These are phyloP conservation scores for Odontophorus gujanensis DNA, from an alignment of 2,113 vertebrate species.

Conservation along the genomic window DNA sequence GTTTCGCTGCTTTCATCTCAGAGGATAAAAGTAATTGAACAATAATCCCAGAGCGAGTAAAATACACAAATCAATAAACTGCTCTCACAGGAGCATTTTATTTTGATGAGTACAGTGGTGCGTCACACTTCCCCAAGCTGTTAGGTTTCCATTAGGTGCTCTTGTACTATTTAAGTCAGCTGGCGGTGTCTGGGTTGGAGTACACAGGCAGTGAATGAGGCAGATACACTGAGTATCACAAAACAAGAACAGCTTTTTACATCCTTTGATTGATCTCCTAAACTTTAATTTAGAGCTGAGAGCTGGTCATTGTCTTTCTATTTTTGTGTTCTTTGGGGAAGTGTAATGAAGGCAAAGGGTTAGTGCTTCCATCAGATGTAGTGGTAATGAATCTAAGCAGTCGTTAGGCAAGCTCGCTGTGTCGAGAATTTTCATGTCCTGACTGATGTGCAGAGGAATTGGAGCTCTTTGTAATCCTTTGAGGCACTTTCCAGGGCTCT, in stretches of 20 bases:
- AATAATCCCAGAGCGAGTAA: constrained; percentile 63
- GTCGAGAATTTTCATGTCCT: accelerated
- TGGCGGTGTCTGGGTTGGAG: neutral
- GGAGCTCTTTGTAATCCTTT: neutral
- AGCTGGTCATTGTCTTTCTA: neutral
- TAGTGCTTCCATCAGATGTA: accelerated
- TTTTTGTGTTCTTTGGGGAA: neutral
- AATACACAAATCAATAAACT: constrained; percentile 71
- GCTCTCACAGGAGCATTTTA: constrained; percentile 49
- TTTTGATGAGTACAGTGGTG: neutral
- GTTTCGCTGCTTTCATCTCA: constrained; percentile 54
- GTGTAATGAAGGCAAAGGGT: neutral
- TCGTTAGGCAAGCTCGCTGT: neutral
- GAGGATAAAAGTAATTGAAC: constrained; percentile 70
- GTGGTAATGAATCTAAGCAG: neutral
- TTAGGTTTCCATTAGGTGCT: neutral
- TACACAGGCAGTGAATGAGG: neutral
- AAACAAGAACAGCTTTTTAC: neutral
- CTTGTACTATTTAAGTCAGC: neutral
- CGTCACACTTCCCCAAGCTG: neutral
- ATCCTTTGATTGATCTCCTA: neutral
- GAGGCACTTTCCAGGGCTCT: neutral
- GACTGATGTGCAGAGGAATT: neutral
- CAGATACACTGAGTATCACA: neutral
- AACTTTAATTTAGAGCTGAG: neutral